phyloP scores from a whole-genome alignment of 2,113 vertebrate species.

The Rhinopomastus cyanomelas region DNA sequence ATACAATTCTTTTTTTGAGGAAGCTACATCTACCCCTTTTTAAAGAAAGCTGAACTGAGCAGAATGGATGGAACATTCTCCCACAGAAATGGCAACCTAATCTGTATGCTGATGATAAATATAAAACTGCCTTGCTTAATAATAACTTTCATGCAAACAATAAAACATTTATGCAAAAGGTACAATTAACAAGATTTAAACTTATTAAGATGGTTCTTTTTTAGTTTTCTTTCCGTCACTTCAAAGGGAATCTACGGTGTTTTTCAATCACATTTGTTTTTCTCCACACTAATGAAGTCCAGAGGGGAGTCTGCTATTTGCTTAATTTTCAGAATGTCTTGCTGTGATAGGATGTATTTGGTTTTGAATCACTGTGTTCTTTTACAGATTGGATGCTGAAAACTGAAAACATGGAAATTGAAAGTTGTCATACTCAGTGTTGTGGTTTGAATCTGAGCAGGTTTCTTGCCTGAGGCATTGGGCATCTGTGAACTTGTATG shows the following conservation, averaged over 20 bases:
- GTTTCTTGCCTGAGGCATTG: no score
- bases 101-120: no score
- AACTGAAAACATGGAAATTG: conserved; percentile 56
- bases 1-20: background rate
- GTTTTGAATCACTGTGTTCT: conserved; percentile 60
- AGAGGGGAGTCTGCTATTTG: conserved; percentile 19
- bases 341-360: conserved; percentile 31
- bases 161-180: background rate
- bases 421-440: conserved; percentile 49
- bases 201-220: background rate
- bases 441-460: no score
- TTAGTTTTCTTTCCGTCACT: background rate
- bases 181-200: background rate
- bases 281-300: background rate
- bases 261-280: background rate
- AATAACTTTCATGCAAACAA: background rate
- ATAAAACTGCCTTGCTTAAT: background rate
- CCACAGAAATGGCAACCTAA: background rate
- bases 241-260: background rate
- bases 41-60: background rate
- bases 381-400: conserved; percentile 2
- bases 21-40: background rate
- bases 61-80: background rate
- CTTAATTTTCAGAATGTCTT: conserved; percentile 40
- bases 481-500: no score